These are phyloP conservation scores for Corythornis madagascariensis DNA, from an alignment of 2,113 vertebrate genomes.

Conservation along the genomic window DNA sequence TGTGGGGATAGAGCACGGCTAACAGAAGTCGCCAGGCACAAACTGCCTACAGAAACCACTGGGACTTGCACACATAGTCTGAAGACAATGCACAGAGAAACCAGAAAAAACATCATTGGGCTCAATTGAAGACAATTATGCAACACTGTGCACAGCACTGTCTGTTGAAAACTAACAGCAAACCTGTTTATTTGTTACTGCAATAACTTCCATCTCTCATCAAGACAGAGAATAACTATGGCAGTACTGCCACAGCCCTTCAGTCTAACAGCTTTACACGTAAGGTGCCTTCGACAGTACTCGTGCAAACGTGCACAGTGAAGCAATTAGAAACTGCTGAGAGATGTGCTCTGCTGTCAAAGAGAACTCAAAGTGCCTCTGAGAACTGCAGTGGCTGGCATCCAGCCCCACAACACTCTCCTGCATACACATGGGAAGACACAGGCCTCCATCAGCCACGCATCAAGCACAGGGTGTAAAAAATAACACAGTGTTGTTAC, in stretches of 20 bases:
- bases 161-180: background rate
- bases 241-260: constrained; percentile 4
- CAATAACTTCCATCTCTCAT: constrained; percentile 39
- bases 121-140: background rate
- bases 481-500: background rate
- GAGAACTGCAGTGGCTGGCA: background rate
- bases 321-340: constrained; percentile 37
- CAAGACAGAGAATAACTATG: background rate
- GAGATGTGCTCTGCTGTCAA: background rate
- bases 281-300: background rate
- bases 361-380: background rate
- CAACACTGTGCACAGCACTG: background rate
- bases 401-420: background rate
- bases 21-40: background rate
- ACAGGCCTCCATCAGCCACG: background rate
- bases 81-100: background rate
- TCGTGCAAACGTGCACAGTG: background rate
- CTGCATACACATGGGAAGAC: background rate
- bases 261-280: background rate
- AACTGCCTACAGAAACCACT: background rate
- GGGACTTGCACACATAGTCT: background rate
- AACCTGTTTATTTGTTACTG: background rate
- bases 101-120: background rate
- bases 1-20: background rate
- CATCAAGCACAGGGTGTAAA: background rate